These are phyloP conservation scores for Mactra quadrangularis DNA, from an alignment of 1,140 invertebrate species.

Conservation along the genomic window DNA sequence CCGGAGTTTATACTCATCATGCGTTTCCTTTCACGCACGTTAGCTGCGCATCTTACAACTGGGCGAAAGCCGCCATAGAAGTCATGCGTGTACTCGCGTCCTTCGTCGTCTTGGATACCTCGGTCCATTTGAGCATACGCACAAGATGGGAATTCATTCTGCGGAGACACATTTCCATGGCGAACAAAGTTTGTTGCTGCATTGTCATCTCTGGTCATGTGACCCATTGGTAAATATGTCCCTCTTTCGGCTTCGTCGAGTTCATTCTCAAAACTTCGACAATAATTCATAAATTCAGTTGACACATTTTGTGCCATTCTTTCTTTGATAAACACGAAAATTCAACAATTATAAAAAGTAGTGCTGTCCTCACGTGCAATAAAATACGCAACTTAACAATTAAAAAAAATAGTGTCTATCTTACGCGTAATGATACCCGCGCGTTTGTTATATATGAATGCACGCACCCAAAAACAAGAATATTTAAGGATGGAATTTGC, in stretches of 20 bases:
- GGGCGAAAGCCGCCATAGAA: conserved; percentile 50
- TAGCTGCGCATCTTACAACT: conserved; percentile 65
- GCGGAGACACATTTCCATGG: background rate
- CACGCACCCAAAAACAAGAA: too few species aligned
- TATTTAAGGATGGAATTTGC: too few species aligned
- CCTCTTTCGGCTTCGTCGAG: conserved; percentile 48
- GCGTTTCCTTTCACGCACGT: conserved; percentile 91
- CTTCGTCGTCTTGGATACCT: conserved; percentile 53
- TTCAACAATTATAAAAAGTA: too few species aligned
- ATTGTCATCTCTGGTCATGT: conserved; percentile 18
- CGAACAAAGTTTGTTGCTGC: conserved; percentile 28
- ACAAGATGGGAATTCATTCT: conserved; percentile 27
- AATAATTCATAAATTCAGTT: conserved; percentile 66
- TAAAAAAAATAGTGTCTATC: too few species aligned
- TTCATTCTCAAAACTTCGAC: conserved; percentile 68
- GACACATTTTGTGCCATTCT: conserved; percentile 56
- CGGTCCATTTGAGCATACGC: conserved; percentile 7
- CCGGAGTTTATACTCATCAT: conserved; percentile 99
- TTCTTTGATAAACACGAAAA: too few species aligned
- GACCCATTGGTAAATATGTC: conserved; percentile 7
- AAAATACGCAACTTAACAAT: too few species aligned
- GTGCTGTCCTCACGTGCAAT: too few species aligned
- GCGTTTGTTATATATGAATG: too few species aligned
- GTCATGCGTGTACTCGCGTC: conserved; percentile 23
- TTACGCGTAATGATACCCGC: too few species aligned